Percentiles rank a stretch among this genome's conserved stretches.
These are phyloP conservation scores for Heterocephalus glaber DNA, from an alignment of 2,113 vertebrate genomes.

Conservation along the genomic window DNA sequence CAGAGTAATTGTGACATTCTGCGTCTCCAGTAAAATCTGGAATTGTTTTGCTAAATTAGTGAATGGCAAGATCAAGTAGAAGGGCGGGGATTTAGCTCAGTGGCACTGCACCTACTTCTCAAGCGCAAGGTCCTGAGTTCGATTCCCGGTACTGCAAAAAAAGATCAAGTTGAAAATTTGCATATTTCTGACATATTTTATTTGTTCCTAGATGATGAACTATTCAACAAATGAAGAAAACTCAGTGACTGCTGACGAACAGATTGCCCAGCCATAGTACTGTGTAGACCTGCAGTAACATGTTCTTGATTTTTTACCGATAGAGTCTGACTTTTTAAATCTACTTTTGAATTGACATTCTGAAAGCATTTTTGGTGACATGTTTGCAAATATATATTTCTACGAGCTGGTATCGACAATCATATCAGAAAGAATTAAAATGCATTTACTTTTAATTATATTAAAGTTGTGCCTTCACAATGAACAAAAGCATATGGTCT, in stretches of 20 bases:
- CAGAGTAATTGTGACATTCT: neutral
- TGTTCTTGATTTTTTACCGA: constrained; percentile 72
- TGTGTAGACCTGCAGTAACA: constrained; percentile 53
- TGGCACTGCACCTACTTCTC: too few species aligned
- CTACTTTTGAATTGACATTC: constrained; percentile 75
- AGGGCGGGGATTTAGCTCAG: too few species aligned
- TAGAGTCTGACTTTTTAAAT: constrained; percentile 71
- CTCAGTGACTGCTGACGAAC: constrained; percentile 75
- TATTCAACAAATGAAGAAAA: constrained; percentile 85
- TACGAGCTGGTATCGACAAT: constrained; percentile 79
- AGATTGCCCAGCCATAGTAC: constrained; percentile 78
- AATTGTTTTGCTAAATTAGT: constrained; percentile 11
- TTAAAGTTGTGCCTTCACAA: constrained; percentile 85
- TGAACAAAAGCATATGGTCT: constrained; percentile 85
- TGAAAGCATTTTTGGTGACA: constrained; percentile 71
- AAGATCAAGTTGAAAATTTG: constrained; percentile 16
- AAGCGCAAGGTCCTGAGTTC: too few species aligned
- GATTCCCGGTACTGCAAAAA: too few species aligned
- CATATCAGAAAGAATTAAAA: constrained; percentile 77
- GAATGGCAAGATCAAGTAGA: constrained; percentile 7
- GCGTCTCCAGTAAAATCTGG: neutral
- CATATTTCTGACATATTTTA: constrained; percentile 46
- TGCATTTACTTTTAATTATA: constrained; percentile 78
- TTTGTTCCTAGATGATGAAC: constrained; percentile 84
- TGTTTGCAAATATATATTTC: constrained; percentile 82